These are phyloP conservation scores for Orthosia gothica DNA, from an alignment of 2,888 invertebrate genomes.

Conservation along the genomic window DNA sequence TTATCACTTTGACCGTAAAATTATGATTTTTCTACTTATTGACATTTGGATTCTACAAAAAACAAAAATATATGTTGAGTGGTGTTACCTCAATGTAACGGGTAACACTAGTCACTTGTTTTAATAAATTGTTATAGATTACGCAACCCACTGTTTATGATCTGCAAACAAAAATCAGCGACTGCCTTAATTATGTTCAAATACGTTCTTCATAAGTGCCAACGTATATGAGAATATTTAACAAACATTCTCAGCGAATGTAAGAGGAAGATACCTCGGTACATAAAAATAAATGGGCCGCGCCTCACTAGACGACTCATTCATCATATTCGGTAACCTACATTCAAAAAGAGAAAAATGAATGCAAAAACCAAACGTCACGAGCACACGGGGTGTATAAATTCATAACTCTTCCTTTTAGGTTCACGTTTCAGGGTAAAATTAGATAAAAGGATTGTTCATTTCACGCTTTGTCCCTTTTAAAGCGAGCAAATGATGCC, in stretches of 20 bases:
- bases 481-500: constrained; percentile 40
- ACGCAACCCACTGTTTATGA: neutral
- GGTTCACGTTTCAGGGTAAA: constrained; percentile 34
- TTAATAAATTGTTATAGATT: neutral
- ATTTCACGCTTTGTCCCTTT: constrained; percentile 45
- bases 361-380: constrained; percentile 55
- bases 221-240: constrained; percentile 13
- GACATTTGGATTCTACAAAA: neutral
- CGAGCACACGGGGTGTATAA: constrained; percentile 34
- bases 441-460: constrained; percentile 59
- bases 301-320: constrained; percentile 46
- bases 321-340: constrained; percentile 60
- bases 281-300: constrained; percentile 48
- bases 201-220: constrained; percentile 10
- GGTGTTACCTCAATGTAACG: no score
- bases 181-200: constrained; percentile 8
- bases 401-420: constrained; percentile 53
- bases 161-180: constrained; percentile 10
- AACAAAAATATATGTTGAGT: no score
- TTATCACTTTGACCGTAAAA: neutral
- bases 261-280: constrained; percentile 34
- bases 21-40: no score
- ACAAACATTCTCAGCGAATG: constrained; percentile 46
- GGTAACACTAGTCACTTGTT: no score
- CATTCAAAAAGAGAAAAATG: constrained; percentile 57